Percentiles rank a stretch among this genome's conserved stretches.
Conservation (phyloP, 2,113 vertebrate genomes). For the Tetraodon nigroviridis region DNA sequence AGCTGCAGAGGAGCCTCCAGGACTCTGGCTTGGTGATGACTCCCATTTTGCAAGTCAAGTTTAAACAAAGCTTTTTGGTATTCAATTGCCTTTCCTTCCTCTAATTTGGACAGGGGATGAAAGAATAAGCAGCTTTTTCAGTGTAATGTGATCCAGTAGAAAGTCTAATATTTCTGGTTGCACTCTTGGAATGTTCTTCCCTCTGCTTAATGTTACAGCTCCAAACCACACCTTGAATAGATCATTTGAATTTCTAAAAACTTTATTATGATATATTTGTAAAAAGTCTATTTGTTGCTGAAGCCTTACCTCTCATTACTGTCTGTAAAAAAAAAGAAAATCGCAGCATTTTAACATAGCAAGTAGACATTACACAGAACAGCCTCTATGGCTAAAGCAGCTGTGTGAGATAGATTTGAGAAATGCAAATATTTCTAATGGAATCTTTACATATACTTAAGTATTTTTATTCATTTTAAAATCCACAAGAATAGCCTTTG, state of each 20-base stretch:
- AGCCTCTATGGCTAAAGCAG: no score
- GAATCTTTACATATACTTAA: no score
- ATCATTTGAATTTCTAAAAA: conserved; percentile 1
- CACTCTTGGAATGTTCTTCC: conserved; percentile 3
- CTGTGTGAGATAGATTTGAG: no score
- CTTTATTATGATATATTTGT: not conserved
- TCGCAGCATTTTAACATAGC: no score
- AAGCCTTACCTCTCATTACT: not conserved
- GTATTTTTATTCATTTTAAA: conserved; percentile 1
- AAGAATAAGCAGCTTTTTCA: not conserved
- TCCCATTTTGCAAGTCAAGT: conserved; percentile 80
- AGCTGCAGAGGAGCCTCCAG: conserved; percentile 65
- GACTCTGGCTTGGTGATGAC: conserved; percentile 73
- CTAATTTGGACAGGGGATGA: conserved; percentile 2
- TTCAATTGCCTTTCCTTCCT: not conserved
- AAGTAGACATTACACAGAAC: no score
- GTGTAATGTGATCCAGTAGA: not conserved
- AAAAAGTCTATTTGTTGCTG: not conserved
- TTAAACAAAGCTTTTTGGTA: conserved; percentile 36
- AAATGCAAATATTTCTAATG: no score
- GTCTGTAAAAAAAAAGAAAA: no score
- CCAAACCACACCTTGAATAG: conserved; percentile 2
- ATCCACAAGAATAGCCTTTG: not conserved
- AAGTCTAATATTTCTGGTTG: conserved; percentile 1
- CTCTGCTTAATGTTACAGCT: conserved; percentile 2